These are phyloP conservation scores for Camelus bactrianus DNA, from an alignment of 2,113 vertebrate genomes.

Conservation along the genomic window DNA sequence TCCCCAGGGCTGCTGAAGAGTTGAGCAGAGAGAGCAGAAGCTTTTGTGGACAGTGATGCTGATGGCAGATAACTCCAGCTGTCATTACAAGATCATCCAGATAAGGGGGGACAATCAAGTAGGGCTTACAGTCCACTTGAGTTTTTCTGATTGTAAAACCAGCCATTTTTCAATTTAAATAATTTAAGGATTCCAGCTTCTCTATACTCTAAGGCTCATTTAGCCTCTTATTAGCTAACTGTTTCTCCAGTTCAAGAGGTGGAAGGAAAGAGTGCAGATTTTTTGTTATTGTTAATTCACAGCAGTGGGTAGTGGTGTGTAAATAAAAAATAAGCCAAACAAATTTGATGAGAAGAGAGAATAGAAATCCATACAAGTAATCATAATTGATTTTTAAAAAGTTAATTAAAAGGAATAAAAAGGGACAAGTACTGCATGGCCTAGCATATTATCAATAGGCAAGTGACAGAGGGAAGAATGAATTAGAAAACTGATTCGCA, in stretches of 20 bases:
- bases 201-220: constrained; percentile 80
- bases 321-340: constrained; percentile 78
- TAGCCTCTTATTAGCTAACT: constrained; percentile 83
- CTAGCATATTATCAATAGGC: constrained; percentile 60
- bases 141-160: constrained; percentile 83
- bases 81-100: constrained; percentile 81
- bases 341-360: constrained; percentile 72
- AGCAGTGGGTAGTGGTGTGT: constrained; percentile 73
- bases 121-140: constrained; percentile 83
- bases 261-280: constrained; percentile 73
- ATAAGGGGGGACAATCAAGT: constrained; percentile 80
- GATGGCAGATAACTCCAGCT: constrained; percentile 81
- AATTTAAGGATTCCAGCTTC: constrained; percentile 82
- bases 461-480: constrained; percentile 45
- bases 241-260: constrained; percentile 83
- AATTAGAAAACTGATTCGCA: constrained; percentile 63
- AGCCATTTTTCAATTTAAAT: constrained; percentile 86
- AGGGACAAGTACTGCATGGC: not conserved
- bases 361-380: constrained; percentile 73
- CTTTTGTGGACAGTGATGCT: constrained; percentile 76
- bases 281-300: constrained; percentile 77
- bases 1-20: constrained; percentile 72
- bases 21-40: constrained; percentile 59
- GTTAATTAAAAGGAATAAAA: constrained; percentile 80
- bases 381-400: constrained; percentile 79